Conservation (phyloP, 1,140 invertebrate genomes). For the Drosophila santomea region DNA sequence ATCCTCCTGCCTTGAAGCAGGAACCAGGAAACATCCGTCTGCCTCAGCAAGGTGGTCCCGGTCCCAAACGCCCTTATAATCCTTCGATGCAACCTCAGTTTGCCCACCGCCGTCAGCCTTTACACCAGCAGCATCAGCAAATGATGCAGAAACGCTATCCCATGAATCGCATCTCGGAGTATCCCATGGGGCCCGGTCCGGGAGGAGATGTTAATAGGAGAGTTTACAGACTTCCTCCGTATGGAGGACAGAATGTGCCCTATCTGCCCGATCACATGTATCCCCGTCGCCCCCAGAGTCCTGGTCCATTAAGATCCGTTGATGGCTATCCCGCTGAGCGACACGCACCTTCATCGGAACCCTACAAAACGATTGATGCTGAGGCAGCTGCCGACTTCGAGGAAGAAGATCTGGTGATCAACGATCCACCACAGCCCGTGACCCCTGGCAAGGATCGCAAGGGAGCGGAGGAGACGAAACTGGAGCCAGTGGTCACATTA, state of each 20-base stretch:
- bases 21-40: conserved; percentile 80
- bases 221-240: conserved; percentile 70
- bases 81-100: conserved; percentile 77
- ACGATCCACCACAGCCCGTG: conserved; percentile 75
- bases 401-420: conserved; percentile 81
- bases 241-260: conserved; percentile 53
- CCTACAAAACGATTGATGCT: conserved; percentile 56
- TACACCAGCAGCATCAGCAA: conserved; percentile 50
- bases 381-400: conserved; percentile 70
- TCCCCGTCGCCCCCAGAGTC: conserved; percentile 43
- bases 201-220: conserved; percentile 68
- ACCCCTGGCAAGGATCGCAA: conserved; percentile 59
- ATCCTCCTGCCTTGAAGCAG: conserved; percentile 81
- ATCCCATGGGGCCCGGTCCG: conserved; percentile 34
- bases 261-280: conserved; percentile 67
- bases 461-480: conserved; percentile 54
- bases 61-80: conserved; percentile 67
- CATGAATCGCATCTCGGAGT: conserved; percentile 69
- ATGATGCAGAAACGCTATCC: conserved; percentile 66
- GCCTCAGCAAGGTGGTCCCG: conserved; percentile 71
- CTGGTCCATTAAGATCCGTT: conserved; percentile 41
- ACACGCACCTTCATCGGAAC: conserved; percentile 60
- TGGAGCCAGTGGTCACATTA: conserved; percentile 86
- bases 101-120: conserved; percentile 63
- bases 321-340: conserved; percentile 66